A percentile compares a stretch with the other conserved stretches of the same genome.
Conservation (phyloP, 2,113 vertebrate species). For the Labeo catla region DNA sequence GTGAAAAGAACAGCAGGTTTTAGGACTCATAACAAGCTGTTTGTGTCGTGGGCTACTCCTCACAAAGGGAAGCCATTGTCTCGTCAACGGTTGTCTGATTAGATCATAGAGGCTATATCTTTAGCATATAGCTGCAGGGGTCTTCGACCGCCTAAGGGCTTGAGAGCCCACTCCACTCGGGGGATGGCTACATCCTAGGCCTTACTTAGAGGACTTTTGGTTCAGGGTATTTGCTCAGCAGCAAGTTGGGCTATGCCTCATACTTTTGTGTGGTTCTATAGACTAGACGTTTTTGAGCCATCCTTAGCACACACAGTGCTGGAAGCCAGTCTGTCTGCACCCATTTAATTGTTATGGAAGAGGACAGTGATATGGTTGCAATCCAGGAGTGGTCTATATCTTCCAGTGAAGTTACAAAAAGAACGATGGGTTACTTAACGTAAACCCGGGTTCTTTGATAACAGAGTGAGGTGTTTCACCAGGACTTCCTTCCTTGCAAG, state of each 20-base stretch:
- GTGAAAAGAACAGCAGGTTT: neutral
- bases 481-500: neutral
- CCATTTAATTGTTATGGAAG: too few relatives aligned
- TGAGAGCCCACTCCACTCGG: conserved; percentile 9
- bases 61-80: neutral
- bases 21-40: conserved; percentile 10
- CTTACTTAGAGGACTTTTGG: neutral
- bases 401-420: conserved; percentile 11
- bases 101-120: conserved; percentile 28
- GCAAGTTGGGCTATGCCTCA: neutral
- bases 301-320: conserved; percentile 12
- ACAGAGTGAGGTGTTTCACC: conserved; percentile 21
- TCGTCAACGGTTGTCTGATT: conserved; percentile 16
- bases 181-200: conserved; percentile 7
- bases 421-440: neutral
- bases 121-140: neutral
- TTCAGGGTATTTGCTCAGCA: neutral
- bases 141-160: neutral
- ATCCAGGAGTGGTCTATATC: neutral
- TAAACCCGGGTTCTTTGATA: conserved; percentile 16
- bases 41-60: neutral
- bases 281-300: neutral
- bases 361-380: neutral
- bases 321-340: neutral
- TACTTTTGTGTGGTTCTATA: neutral